Percentiles rank a stretch among this genome's conserved stretches.
These are phyloP conservation scores for Diploptera punctata DNA, from an alignment of 2,888 invertebrate genomes.

Conservation along the genomic window DNA sequence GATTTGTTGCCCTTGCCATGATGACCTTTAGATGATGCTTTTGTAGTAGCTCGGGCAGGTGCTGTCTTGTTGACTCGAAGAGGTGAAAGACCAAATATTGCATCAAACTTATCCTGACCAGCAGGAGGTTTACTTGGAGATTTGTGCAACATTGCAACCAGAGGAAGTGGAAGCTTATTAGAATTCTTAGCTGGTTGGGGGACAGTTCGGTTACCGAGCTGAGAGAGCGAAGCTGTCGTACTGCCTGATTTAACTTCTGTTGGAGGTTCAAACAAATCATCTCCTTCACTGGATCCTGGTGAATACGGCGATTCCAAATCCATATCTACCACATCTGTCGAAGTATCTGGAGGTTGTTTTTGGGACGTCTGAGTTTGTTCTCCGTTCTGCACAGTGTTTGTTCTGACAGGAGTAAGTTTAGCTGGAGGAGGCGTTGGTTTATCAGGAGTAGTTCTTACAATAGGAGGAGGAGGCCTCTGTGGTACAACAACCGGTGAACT, in stretches of 20 bases:
- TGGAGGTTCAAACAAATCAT: constrained; percentile 86
- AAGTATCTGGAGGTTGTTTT: constrained; percentile 45
- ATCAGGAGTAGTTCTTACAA: constrained; percentile 14
- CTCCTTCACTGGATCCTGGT: constrained; percentile 87
- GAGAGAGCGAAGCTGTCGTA: constrained; percentile 45
- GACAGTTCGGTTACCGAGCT: constrained; percentile 43
- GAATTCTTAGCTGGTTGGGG: constrained; percentile 43
- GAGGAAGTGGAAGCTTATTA: constrained; percentile 23
- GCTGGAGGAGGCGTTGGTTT: neutral
- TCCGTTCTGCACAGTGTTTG: constrained; percentile 40
- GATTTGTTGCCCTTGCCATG: constrained; percentile 47
- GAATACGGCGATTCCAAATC: constrained; percentile 88
- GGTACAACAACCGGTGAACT: constrained; percentile 29
- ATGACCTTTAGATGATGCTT: constrained; percentile 37
- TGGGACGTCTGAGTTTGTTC: constrained; percentile 45
- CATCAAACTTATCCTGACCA: constrained; percentile 41
- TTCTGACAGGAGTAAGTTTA: neutral
- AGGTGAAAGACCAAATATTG: constrained; percentile 39
- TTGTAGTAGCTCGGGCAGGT: neutral
- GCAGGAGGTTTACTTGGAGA: constrained; percentile 31
- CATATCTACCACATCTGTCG: constrained; percentile 64
- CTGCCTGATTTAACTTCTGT: constrained; percentile 49
- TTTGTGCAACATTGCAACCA: constrained; percentile 29
- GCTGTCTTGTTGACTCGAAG: constrained; percentile 22
- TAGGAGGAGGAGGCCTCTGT: neutral